Base-by-base conservation (phyloP, 2,888 invertebrate genomes). In the Azorinus chamasolen region DNA sequence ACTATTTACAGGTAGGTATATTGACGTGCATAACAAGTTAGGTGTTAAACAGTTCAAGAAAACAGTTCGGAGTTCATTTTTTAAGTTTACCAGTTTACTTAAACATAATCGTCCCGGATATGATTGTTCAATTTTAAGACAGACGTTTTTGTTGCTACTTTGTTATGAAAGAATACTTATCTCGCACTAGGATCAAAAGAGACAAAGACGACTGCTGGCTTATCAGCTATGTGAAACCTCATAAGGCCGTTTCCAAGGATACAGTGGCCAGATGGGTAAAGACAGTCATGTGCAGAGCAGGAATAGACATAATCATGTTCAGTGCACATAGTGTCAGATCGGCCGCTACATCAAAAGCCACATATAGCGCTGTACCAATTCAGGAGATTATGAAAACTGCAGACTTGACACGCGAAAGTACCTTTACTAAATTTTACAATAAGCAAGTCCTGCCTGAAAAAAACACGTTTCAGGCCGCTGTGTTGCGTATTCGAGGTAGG, bases 371-470 rank as follows among this genome's bases (percentile, higher is more conserved):
- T 25, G 54, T 64, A 14, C 54, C 55, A 10, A 12, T 64, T 1
- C 48, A 6, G n/a, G 57, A 57, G 24, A 57, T 66, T 39, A 16
- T 66, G 45, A 24, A 27, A 2, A 48, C 16, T 48, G 66, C 66
- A 16, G 57, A 57, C 2, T 66, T 57, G 57, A 46, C 66, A 20
- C 8, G 3, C 6, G 20, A 48, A n/a, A 24, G 24, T 20, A 66
- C 48, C 1, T 57, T 66, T 20, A 22, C 57, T 1, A 66, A 48
- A 27, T 64, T 54, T 25, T 64, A 64, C 55, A 54, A 64, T 1
- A 45, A 55, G 18, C 27, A 24, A 14, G 41, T 55, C 3, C 1
- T 14, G n/a, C 22, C 22, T 16, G 8, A 10, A 4, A 50, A 18
- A 5, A n/a, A 53, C 6, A 16, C 25, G 3, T 24, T 25, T 10